Conservation (phyloP, 2,113 vertebrate genomes). For the Mustela lutreola region DNA sequence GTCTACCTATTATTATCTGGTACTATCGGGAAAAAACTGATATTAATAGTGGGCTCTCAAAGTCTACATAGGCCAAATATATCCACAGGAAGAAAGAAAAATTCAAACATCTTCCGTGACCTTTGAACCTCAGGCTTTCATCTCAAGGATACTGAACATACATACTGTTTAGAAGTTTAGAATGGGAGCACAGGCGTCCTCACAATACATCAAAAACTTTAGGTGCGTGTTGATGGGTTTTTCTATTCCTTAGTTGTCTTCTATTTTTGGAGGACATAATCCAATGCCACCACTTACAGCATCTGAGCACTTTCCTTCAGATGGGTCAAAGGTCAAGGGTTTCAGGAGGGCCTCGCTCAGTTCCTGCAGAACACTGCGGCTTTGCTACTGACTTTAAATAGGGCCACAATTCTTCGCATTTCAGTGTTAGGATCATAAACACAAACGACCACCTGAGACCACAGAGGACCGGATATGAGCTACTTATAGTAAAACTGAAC, state of each 20-base stretch:
- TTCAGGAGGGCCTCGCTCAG: conserved; percentile 80
- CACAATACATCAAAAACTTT: conserved; percentile 80
- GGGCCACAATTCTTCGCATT: conserved; percentile 86
- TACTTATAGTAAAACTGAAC: conserved; percentile 96
- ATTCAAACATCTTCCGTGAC: conserved; percentile 73
- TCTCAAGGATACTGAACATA: conserved; percentile 69
- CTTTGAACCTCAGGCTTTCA: conserved; percentile 83
- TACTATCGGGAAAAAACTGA: background rate
- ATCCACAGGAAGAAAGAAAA: conserved; percentile 37
- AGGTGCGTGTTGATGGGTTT: conserved; percentile 63
- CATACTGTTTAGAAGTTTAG: conserved; percentile 66
- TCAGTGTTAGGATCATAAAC: conserved; percentile 92
- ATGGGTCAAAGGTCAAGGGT: conserved; percentile 74
- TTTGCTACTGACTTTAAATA: conserved; percentile 90
- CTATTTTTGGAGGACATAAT: conserved; percentile 84
- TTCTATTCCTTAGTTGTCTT: conserved; percentile 73
- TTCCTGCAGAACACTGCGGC: conserved; percentile 82
- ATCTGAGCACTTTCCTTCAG: conserved; percentile 65
- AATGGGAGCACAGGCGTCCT: conserved; percentile 60
- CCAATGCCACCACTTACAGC: conserved; percentile 48
- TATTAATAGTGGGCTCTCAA: background rate
- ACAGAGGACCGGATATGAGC: conserved; percentile 97
- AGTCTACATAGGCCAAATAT: conserved; percentile 43
- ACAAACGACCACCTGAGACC: conserved; percentile 97
- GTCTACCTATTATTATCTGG: background rate